phyloP scores from a whole-genome alignment of 2,888 invertebrate genomes.

The Palloptera scutellata region DNA sequence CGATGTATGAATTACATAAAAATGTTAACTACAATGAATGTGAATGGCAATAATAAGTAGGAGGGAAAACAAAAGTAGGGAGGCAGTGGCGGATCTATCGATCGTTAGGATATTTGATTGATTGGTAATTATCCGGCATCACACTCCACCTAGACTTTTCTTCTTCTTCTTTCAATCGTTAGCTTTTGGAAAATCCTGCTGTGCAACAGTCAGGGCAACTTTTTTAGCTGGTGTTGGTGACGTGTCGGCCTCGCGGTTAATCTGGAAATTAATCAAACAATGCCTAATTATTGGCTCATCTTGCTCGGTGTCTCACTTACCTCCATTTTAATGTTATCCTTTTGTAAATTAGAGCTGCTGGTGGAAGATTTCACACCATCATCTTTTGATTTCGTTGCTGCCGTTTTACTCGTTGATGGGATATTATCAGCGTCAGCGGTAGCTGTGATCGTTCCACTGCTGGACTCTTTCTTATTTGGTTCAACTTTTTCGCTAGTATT shows the following conservation, averaged over 20 bases:
- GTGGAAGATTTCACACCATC: conserved; percentile 42
- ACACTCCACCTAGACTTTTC: conserved; percentile 25
- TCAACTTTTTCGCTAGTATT: conserved; percentile 36
- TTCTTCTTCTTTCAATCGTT: too few relatives aligned
- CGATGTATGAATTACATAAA: too few relatives aligned
- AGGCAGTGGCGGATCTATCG: too few relatives aligned
- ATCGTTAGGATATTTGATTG: too few relatives aligned
- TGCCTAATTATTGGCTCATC: background rate
- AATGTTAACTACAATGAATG: too few relatives aligned
- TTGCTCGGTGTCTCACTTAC: conserved; percentile 39
- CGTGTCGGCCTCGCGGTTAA: conserved; percentile 47
- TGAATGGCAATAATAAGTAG: too few relatives aligned
- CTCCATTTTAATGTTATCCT: conserved; percentile 51
- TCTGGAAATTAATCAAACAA: conserved; percentile 39
- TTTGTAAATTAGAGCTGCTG: conserved; percentile 40
- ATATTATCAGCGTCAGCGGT: conserved; percentile 49
- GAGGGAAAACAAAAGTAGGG: too few relatives aligned
- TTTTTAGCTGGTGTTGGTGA: conserved; percentile 47
- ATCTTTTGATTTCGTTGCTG: conserved; percentile 40
- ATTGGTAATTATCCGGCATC: too few relatives aligned
- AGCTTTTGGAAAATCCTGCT: conserved; percentile 41
- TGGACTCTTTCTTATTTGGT: conserved; percentile 21
- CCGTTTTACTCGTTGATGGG: conserved; percentile 46
- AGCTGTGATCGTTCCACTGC: too few relatives aligned
- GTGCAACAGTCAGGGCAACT: conserved; percentile 39